A percentile compares a stretch with the other conserved stretches of the same genome.
phyloP scores from a whole-genome alignment of 2,888 invertebrate genomes.

The Dendrolimus pini region DNA sequence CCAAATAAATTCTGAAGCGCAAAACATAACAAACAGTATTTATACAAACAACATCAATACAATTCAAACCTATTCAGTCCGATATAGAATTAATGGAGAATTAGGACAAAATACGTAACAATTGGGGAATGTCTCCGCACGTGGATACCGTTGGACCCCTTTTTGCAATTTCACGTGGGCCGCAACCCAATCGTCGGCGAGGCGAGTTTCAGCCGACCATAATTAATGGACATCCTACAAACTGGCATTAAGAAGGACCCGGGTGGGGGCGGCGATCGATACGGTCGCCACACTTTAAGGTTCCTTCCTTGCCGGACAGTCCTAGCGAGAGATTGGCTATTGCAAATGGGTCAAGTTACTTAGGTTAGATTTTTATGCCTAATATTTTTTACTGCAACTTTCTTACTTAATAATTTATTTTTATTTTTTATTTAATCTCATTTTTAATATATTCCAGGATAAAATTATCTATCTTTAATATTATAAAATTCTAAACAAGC shows the following conservation, averaged over 20 bases:
- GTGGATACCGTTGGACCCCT: conserved; percentile 7
- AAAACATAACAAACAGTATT: no score
- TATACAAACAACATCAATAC: neutral
- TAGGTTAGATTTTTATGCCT: no score
- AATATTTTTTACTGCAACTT: no score
- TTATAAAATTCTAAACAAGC: no score
- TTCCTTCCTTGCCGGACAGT: conserved; percentile 19
- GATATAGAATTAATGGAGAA: conserved; percentile 5
- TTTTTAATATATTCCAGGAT: no score
- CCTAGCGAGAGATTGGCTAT: conserved; percentile 5
- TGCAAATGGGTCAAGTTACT: neutral
- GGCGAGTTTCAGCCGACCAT: conserved; percentile 49
- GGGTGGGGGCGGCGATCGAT: conserved; percentile 56
- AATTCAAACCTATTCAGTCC: neutral
- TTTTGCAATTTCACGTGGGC: conserved; percentile 21
- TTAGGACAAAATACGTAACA: conserved; percentile 14
- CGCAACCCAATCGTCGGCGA: conserved; percentile 35
- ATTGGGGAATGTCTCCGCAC: conserved; percentile 1
- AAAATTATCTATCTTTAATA: no score
- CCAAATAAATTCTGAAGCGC: no score
- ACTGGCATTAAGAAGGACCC: conserved; percentile 58
- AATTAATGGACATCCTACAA: conserved; percentile 64
- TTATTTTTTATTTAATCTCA: no score
- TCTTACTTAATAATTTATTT: no score
- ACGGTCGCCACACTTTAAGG: conserved; percentile 57